Conservation (phyloP, 2,888 invertebrate genomes). For the Ectropis crepuscularia region DNA sequence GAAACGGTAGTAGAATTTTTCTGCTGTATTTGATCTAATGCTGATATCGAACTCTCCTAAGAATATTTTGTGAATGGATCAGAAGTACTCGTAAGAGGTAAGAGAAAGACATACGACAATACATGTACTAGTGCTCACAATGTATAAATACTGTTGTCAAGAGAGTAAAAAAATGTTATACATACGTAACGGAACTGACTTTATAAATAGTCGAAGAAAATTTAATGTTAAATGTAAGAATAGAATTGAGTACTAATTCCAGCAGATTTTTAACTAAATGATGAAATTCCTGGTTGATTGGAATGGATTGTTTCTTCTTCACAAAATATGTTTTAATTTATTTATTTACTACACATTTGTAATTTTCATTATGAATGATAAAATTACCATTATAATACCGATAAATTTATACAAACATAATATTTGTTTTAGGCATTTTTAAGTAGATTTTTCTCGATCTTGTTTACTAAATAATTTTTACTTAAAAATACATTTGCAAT, state of each 20-base stretch:
- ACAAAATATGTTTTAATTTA: too few relatives aligned
- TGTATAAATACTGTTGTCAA: constrained; percentile 70
- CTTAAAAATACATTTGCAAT: too few relatives aligned
- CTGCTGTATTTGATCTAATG: too few relatives aligned
- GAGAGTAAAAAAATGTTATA: constrained; percentile 52
- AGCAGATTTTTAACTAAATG: not conserved
- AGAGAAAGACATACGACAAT: constrained; percentile 73
- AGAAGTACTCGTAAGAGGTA: constrained; percentile 49
- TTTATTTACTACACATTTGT: too few relatives aligned
- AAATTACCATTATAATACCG: too few relatives aligned
- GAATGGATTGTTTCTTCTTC: constrained; percentile 13
- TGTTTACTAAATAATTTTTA: not conserved
- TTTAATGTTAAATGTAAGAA: constrained; percentile 23
- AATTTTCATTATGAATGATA: too few relatives aligned
- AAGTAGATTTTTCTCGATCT: not conserved
- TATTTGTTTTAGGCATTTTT: not conserved
- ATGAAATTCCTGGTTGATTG: not conserved
- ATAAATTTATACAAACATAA: not conserved
- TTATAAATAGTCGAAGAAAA: constrained; percentile 27
- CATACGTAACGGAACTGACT: constrained; percentile 57
- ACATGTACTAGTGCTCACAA: constrained; percentile 70
- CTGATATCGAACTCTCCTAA: not conserved
- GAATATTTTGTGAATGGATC: constrained; percentile 50
- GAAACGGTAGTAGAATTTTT: too few relatives aligned
- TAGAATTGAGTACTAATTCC: constrained; percentile 4